Evolutionary conservation across 2,113 vertebrate genomes (phyloP).

Genomic region (Mohoua ochrocephala): DNA sequence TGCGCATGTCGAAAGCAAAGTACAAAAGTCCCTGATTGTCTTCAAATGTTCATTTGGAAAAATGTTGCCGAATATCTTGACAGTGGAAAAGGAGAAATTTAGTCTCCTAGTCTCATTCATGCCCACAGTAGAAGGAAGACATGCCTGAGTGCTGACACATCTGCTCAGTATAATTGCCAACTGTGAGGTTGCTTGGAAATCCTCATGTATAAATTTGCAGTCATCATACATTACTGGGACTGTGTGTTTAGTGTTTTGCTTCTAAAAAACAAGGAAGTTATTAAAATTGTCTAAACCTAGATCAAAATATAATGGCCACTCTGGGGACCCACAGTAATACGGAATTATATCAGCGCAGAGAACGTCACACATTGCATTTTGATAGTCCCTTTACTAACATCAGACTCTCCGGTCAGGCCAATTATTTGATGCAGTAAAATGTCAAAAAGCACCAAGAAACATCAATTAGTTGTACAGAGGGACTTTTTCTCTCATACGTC

Average conservation of each 20-base stretch:
- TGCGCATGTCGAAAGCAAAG: neutral
- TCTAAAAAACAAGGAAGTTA: neutral
- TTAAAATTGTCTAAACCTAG: neutral
- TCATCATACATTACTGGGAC: neutral
- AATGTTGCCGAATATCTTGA: neutral
- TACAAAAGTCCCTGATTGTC: neutral
- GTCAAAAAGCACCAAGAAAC: neutral
- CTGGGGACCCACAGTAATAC: neutral
- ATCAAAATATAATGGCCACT: neutral
- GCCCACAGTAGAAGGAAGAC: neutral
- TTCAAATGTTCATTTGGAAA: neutral
- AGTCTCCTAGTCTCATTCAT: rapidly evolving
- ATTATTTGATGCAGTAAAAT: neutral
- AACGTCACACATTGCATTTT: neutral
- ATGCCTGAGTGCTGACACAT: too few relatives aligned
- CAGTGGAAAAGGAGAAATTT: neutral
- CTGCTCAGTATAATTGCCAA: neutral
- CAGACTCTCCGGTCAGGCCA: neutral
- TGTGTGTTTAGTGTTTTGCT: neutral
- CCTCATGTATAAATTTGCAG: neutral
- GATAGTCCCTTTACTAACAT: neutral
- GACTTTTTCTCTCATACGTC: neutral
- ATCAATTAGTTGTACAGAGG: neutral
- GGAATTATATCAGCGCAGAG: neutral
- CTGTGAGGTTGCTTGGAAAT: neutral